Percentiles rank a stretch among this genome's conserved stretches.
Conservation (phyloP, 2,888 invertebrate species). For the Melangyna quadrimaculata region DNA sequence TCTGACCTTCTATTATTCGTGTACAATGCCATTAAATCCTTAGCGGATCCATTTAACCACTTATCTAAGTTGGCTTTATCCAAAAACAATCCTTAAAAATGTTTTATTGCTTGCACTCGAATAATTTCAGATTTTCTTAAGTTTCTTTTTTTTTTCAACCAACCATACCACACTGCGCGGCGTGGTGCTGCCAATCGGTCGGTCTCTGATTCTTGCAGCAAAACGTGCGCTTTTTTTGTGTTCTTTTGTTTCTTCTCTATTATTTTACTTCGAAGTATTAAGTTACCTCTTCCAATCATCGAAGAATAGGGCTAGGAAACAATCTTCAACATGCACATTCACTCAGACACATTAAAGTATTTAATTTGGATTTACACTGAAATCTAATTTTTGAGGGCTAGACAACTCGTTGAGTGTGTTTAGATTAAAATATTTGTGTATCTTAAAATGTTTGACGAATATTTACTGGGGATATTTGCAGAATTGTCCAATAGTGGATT, state of each 20-base stretch:
- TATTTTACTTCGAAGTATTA: constrained; percentile 67
- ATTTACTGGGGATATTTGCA: no score
- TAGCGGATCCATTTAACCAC: constrained; percentile 72
- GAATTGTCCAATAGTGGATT: no score
- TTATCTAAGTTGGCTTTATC: constrained; percentile 72
- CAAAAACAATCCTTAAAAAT: constrained; percentile 71
- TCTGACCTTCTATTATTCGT: constrained; percentile 61
- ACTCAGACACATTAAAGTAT: background rate
- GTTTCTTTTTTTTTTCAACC: constrained; percentile 19
- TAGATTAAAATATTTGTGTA: no score
- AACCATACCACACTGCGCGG: background rate
- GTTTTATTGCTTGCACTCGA: constrained; percentile 71
- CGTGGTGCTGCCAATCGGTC: constrained; percentile 40
- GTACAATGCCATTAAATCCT: constrained; percentile 71
- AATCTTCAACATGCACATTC: no score
- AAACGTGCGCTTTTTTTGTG: constrained; percentile 44
- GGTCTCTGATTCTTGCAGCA: constrained; percentile 63
- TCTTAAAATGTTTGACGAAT: no score
- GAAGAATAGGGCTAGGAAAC: background rate
- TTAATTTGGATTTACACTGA: no score
- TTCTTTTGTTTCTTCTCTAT: constrained; percentile 16
- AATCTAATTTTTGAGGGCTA: no score
- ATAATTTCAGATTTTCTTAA: constrained; percentile 69
- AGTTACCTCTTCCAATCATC: constrained; percentile 60
- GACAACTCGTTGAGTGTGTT: no score